Conservation (phyloP, 2,797 vertebrate species). For the Threskiornis aethiopicus region DNA sequence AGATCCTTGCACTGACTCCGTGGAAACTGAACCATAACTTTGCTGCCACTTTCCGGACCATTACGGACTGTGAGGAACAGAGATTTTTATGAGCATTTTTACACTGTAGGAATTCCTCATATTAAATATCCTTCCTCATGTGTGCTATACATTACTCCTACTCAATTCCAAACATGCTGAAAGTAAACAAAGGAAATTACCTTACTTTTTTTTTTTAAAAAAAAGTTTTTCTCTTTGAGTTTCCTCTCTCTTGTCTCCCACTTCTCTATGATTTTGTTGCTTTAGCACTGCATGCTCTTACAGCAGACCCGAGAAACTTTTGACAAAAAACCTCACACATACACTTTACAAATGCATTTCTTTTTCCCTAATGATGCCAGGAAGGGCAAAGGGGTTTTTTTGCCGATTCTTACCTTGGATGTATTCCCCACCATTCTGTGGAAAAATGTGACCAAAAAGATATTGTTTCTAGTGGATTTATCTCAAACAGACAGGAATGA, state of each 20-base stretch:
- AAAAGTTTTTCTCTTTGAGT: neutral
- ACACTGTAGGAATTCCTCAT: neutral
- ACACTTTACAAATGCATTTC: neutral
- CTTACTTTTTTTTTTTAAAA: neutral
- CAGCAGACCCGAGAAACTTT: neutral
- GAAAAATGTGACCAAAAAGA: neutral
- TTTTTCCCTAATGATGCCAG: neutral
- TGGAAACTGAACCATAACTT: slow-evolving; percentile 91
- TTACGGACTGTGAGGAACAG: slow-evolving; percentile 83
- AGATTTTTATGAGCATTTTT: neutral
- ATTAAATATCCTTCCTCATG: neutral
- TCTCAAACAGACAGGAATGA: neutral
- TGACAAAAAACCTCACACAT: accelerated
- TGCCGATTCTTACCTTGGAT: neutral
- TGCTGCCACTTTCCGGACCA: slow-evolving; percentile 91
- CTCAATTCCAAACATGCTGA: neutral
- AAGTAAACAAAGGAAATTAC: neutral
- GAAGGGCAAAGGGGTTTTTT: neutral
- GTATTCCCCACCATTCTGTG: neutral
- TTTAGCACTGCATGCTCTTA: neutral
- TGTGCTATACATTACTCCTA: neutral
- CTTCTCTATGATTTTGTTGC: neutral
- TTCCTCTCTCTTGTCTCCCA: neutral
- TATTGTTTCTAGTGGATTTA: neutral
- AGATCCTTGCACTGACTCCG: slow-evolving; percentile 91